Conservation (phyloP, 2,113 vertebrate species). For the Phylloscopus trochilus region DNA sequence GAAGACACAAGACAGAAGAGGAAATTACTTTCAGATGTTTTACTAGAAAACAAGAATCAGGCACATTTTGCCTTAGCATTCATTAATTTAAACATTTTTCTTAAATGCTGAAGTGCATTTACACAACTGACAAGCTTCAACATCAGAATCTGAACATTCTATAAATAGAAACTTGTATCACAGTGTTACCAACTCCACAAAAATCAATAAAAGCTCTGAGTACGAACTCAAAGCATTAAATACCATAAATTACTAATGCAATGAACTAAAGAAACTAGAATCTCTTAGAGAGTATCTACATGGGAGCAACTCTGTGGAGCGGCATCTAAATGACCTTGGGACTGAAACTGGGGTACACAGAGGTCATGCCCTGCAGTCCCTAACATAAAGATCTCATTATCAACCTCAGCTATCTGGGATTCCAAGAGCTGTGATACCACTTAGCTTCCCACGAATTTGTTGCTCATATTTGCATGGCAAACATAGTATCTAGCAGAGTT, state of each 20-base stretch:
- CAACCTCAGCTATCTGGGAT: background rate
- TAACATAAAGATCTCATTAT: background rate
- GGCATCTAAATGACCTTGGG: background rate
- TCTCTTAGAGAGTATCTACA: background rate
- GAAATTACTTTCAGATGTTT: background rate
- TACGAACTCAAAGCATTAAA: background rate
- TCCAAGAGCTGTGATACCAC: background rate
- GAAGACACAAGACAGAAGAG: background rate
- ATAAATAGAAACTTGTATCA: background rate
- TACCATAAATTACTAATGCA: background rate
- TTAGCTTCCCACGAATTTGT: background rate
- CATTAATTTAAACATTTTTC: background rate
- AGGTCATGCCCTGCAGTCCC: background rate
- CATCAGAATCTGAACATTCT: background rate
- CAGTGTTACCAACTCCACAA: background rate
- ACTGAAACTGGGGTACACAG: background rate
- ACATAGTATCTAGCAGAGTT: background rate
- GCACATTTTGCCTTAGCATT: background rate
- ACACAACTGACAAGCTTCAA: background rate
- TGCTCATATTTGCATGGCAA: constrained; percentile 11
- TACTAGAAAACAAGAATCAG: background rate
- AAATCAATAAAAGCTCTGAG: background rate
- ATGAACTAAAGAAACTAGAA: background rate
- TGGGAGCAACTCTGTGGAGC: background rate
- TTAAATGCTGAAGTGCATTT: background rate